Conservation (phyloP, 2,888 invertebrate species). For the Mesodorylaimus sp. region DNA sequence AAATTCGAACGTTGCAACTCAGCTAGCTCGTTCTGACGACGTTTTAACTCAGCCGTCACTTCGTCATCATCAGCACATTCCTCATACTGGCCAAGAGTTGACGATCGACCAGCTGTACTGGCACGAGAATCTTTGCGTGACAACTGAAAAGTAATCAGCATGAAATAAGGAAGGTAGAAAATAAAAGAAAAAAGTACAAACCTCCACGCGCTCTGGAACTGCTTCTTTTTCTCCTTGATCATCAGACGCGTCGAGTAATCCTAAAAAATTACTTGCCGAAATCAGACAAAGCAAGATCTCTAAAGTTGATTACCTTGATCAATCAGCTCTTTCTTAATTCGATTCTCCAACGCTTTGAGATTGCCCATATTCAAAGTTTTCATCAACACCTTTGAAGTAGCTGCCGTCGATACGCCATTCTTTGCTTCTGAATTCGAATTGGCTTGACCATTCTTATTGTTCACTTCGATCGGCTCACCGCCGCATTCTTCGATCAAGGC, state of each 20-base stretch:
- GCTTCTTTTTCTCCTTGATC: no score
- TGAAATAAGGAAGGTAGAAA: no score
- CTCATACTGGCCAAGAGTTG: no score
- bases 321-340: constrained; percentile 8
- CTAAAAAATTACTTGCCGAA: no score
- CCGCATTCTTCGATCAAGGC: constrained; percentile 9
- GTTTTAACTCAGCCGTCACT: background rate
- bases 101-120: no score
- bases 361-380: constrained; percentile 10
- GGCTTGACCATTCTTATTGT: background rate
- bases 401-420: background rate
- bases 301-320: constrained; percentile 5
- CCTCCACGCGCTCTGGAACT: no score
- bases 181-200: no score
- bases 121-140: no score
- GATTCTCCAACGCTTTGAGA: constrained; percentile 8
- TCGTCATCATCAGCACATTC: background rate
- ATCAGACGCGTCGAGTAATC: no score
- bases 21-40: background rate
- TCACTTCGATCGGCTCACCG: background rate
- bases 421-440: background rate
- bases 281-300: background rate
- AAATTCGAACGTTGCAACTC: background rate
- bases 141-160: no score
- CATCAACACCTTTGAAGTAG: constrained; percentile 8